These are phyloP conservation scores for Erpetoichthys calabaricus DNA, from an alignment of 2,797 vertebrate genomes.

Conservation along the genomic window DNA sequence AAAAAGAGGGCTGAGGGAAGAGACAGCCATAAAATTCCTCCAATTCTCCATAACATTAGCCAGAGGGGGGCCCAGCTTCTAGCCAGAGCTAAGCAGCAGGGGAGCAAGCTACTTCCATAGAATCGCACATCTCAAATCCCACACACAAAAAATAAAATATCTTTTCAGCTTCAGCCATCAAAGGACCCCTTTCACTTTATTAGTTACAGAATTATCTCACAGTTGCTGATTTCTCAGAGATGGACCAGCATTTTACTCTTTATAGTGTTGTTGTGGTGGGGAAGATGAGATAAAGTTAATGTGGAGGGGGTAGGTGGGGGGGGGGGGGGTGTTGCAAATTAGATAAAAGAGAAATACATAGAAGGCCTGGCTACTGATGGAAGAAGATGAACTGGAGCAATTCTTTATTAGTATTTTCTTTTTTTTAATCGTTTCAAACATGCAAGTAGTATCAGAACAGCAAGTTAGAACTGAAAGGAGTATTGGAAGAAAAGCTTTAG, in stretches of 20 bases:
- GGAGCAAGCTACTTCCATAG: slow-evolving; percentile 66
- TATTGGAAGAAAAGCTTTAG: too few species aligned
- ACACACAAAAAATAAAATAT: slow-evolving; percentile 91
- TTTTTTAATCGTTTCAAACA: neutral
- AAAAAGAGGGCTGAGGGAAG: slow-evolving; percentile 78
- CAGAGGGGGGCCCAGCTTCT: slow-evolving; percentile 83
- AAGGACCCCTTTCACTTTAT: slow-evolving; percentile 81
- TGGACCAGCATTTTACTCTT: slow-evolving; percentile 32
- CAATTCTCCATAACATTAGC: slow-evolving; percentile 96
- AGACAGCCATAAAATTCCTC: slow-evolving; percentile 99
- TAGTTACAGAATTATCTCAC: slow-evolving; percentile 91
- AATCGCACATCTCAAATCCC: slow-evolving; percentile 87
- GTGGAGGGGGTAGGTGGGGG: slow-evolving; percentile 15
- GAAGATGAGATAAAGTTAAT: slow-evolving; percentile 48
- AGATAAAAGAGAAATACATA: slow-evolving; percentile 35
- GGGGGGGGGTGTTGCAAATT: slow-evolving; percentile 13
- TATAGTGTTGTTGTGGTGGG: slow-evolving; percentile 34
- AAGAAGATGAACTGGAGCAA: slow-evolving; percentile 35
- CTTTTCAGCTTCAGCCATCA: slow-evolving; percentile 92
- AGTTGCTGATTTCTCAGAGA: slow-evolving; percentile 73
- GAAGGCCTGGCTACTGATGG: slow-evolving; percentile 34
- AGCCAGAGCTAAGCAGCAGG: slow-evolving; percentile 86
- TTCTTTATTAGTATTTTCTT: slow-evolving; percentile 28
- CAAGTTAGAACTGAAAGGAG: too few species aligned
- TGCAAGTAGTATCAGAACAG: too few species aligned